These are phyloP conservation scores for Andrena fulva DNA, from an alignment of 2,888 invertebrate genomes.

Conservation along the genomic window DNA sequence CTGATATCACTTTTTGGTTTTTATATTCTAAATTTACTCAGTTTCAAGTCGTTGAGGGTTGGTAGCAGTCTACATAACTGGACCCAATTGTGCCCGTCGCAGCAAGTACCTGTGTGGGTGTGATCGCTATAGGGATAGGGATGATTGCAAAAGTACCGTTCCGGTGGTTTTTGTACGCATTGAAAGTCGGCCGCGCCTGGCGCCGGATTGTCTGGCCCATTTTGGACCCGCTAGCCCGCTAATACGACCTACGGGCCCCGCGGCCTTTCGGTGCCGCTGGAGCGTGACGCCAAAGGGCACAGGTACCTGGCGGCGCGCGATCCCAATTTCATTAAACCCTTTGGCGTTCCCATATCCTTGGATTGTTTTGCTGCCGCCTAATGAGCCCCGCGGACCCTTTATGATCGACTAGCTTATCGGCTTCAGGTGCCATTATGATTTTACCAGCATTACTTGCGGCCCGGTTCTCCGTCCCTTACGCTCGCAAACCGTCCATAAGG, in stretches of 20 bases:
- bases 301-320: not conserved
- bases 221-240: not conserved
- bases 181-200: slow-evolving; percentile 16
- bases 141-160: not conserved
- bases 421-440: not conserved
- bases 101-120: slow-evolving; percentile 19
- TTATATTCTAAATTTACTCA: no score
- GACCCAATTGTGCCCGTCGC: slow-evolving; percentile 14
- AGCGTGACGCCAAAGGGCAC: not conserved
- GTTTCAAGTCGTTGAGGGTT: no score
- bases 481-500: not conserved
- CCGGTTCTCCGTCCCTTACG: not conserved
- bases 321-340: not conserved
- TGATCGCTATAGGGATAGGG: not conserved
- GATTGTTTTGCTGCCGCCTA: not conserved
- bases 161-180: not conserved
- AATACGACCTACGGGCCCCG: not conserved
- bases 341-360: not conserved
- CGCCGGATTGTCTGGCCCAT: slow-evolving; percentile 25
- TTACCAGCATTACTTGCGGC: not conserved
- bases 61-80: no score
- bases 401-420: not conserved
- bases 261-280: not conserved
- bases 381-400: not conserved
- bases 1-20: no score